phyloP scores from a whole-genome alignment of 1,140 invertebrate genomes.

The Parapsyche elsis region DNA sequence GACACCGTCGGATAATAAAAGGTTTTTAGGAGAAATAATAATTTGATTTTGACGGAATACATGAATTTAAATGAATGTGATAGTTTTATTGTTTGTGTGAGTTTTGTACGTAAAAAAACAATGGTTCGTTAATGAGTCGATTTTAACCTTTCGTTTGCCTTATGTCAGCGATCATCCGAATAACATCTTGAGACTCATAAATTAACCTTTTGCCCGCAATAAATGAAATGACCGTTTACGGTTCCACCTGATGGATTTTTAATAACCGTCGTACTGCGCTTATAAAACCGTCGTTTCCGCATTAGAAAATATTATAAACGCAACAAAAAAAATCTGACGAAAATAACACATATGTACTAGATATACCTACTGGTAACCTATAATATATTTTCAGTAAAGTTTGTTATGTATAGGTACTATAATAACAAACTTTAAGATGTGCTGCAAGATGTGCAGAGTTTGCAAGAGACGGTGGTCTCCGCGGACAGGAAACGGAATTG shows the following conservation, averaged over 20 bases:
- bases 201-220: slow-evolving; percentile 50
- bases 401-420: not conserved
- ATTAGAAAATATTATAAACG: not conserved
- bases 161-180: slow-evolving; percentile 37
- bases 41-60: not conserved
- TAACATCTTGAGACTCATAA: slow-evolving; percentile 44
- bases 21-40: not conserved
- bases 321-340: not conserved
- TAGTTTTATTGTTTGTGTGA: not conserved
- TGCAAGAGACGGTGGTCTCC: slow-evolving; percentile 13
- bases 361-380: too few relatives aligned
- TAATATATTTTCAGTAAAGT: too few relatives aligned
- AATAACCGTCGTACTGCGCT: not conserved
- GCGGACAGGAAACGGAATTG: slow-evolving; percentile 45
- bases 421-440: not conserved
- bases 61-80: not conserved
- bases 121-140: slow-evolving; percentile 18
- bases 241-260: slow-evolving; percentile 48
- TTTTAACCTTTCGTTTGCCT: slow-evolving; percentile 40
- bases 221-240: slow-evolving; percentile 51
- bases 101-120: slow-evolving; percentile 14
- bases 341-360: not conserved
- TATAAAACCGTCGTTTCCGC: slow-evolving; percentile 20
- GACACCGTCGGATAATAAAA: not conserved
- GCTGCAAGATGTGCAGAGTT: not conserved